phyloP scores from a whole-genome alignment of 1,140 invertebrate species.

The Physella acuta region DNA sequence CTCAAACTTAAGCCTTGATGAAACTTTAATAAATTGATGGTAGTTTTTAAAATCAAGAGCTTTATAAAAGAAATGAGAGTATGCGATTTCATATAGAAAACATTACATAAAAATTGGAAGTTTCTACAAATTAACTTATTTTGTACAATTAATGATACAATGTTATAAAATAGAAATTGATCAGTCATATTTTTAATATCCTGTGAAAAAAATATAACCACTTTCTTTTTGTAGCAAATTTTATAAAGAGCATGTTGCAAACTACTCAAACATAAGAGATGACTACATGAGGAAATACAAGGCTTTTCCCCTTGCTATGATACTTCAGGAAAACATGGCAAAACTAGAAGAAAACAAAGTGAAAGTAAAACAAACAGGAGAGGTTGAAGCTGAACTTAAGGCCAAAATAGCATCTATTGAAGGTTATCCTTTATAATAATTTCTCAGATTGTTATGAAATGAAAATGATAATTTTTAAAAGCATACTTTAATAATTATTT shows the following conservation, averaged over 20 bases:
- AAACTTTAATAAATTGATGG: too few relatives aligned
- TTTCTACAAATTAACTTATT: too few relatives aligned
- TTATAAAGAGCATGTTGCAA: constrained; percentile 1
- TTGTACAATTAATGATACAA: too few relatives aligned
- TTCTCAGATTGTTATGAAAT: not conserved
- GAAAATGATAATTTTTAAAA: not conserved
- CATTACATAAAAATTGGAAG: too few relatives aligned
- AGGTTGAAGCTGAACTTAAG: not conserved
- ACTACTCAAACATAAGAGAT: constrained; percentile 7
- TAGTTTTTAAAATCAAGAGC: too few relatives aligned
- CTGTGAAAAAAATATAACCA: too few relatives aligned
- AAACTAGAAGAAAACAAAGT: not conserved
- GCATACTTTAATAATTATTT: not conserved
- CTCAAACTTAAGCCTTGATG: too few relatives aligned
- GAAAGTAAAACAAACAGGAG: not conserved
- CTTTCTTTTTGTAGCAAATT: constrained; percentile 6
- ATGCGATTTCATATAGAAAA: too few relatives aligned
- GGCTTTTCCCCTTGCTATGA: not conserved
- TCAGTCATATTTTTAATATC: too few relatives aligned
- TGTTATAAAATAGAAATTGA: too few relatives aligned
- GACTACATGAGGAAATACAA: constrained; percentile 11
- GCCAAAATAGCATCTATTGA: not conserved
- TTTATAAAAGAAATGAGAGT: too few relatives aligned
- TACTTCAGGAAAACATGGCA: not conserved
- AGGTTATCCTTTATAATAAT: not conserved